Evolutionary conservation across 2,888 invertebrate species (phyloP).

Genomic region (Gandaritis pyraliata): DNA sequence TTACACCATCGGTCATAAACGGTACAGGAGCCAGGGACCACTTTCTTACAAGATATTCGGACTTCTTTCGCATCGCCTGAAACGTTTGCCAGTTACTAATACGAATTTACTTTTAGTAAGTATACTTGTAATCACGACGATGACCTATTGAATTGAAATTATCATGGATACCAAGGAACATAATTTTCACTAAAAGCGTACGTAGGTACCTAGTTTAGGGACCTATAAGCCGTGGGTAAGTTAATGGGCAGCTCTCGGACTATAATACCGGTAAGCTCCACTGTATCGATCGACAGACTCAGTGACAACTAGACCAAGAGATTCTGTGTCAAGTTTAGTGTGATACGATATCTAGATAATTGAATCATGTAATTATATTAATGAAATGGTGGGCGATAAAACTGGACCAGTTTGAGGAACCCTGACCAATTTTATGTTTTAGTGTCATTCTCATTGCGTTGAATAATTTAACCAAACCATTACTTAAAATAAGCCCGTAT

Average conservation of each 20-base stretch:
- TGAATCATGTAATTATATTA: slow-evolving; percentile 36
- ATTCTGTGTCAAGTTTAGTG: slow-evolving; percentile 40
- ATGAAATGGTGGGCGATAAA: slow-evolving; percentile 29
- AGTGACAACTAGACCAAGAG: slow-evolving; percentile 33
- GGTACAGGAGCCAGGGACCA: slow-evolving; percentile 6
- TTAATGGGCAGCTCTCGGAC: slow-evolving; percentile 2
- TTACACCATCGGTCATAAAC: slow-evolving; percentile 29
- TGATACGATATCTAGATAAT: slow-evolving; percentile 38
- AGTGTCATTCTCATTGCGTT: not conserved
- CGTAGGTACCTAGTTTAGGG: no score
- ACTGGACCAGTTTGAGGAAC: slow-evolving; percentile 29
- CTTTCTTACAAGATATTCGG: no score
- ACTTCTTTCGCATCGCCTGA: no score
- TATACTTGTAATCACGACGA: no score
- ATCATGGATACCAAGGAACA: no score
- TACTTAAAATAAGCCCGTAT: no score
- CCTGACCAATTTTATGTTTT: slow-evolving; percentile 32
- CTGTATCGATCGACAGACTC: slow-evolving; percentile 27
- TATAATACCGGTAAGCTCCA: slow-evolving; percentile 28
- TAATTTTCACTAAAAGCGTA: no score
- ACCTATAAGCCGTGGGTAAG: no score
- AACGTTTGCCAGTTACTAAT: no score
- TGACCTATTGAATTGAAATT: no score
- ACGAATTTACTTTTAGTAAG: no score
- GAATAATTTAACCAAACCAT: not conserved